phyloP scores from a whole-genome alignment of 2,797 vertebrate species.

The Typhlichthys eigenmanni region DNA sequence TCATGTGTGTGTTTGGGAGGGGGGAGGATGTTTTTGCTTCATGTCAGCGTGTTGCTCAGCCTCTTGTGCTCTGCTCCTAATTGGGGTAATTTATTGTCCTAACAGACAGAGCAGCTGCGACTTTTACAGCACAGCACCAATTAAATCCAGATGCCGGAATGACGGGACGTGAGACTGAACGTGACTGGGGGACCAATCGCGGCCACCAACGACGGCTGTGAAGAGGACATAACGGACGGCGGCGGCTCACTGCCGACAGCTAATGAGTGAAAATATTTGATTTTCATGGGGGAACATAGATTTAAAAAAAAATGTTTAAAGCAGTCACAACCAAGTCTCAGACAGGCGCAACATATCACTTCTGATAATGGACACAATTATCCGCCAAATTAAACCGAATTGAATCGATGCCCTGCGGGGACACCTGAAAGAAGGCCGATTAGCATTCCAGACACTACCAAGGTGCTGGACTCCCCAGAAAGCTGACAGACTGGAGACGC shows the following conservation, averaged over 20 bases:
- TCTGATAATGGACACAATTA: conserved; percentile 51
- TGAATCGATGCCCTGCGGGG: conserved; percentile 19
- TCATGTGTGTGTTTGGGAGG: not conserved
- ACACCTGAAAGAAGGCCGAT: conserved; percentile 9
- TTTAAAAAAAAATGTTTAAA: conserved; percentile 1
- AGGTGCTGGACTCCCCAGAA: too few species aligned
- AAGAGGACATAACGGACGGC: conserved; percentile 47
- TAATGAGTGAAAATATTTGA: conserved; percentile 30
- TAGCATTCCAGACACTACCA: too few species aligned
- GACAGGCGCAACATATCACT: conserved; percentile 24
- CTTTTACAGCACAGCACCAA: conserved; percentile 66
- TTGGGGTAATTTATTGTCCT: conserved; percentile 79
- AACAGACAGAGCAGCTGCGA: conserved; percentile 77
- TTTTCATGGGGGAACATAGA: conserved; percentile 38
- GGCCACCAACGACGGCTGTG: conserved; percentile 49
- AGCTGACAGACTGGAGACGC: too few species aligned
- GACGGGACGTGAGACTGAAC: conserved; percentile 53
- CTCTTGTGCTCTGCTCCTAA: conserved; percentile 60
- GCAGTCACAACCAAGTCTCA: conserved; percentile 16
- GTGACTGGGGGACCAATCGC: conserved; percentile 59
- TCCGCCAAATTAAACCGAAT: conserved; percentile 45
- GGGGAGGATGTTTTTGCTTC: conserved; percentile 21
- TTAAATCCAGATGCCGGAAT: conserved; percentile 74
- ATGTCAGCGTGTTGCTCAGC: too few species aligned
- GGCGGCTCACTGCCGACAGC: conserved; percentile 9